phyloP scores from a whole-genome alignment of 2,113 vertebrate species.

The Ptyas mucosa region DNA sequence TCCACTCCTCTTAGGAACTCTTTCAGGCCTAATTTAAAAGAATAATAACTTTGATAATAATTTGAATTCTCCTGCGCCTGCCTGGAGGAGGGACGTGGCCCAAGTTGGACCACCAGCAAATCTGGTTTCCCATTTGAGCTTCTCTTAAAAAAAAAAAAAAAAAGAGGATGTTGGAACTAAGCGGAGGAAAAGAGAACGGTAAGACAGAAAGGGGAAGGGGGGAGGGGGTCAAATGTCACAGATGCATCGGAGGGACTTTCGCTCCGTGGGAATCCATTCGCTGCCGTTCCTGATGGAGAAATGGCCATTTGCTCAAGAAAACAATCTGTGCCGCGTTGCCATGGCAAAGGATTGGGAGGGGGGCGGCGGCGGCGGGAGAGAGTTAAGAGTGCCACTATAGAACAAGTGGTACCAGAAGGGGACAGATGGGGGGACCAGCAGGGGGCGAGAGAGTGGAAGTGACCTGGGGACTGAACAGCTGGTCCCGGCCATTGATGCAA shows the following conservation, averaged over 20 bases:
- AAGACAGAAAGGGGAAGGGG: background rate
- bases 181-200: accelerated
- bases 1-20: background rate
- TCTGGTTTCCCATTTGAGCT: background rate
- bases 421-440: background rate
- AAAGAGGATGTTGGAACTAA: no score
- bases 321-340: background rate
- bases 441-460: background rate
- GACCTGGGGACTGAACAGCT: slow-evolving; percentile 18
- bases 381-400: background rate
- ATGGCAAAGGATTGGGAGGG: background rate
- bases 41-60: background rate
- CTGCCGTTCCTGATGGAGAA: background rate
- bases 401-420: slow-evolving; percentile 1
- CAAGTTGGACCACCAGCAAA: background rate
- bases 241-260: background rate
- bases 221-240: background rate
- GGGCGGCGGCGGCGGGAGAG: no score
- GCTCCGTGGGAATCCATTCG: background rate
- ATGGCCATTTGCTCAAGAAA: background rate
- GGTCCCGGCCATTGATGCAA: background rate
- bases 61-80: background rate
- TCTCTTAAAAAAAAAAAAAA: background rate
- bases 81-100: background rate
- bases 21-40: background rate